Evolutionary conservation across 1,140 invertebrate genomes (phyloP), one percentile per base, ranked within the genome.

Genomic region (Tenebrio molitor): DNA sequence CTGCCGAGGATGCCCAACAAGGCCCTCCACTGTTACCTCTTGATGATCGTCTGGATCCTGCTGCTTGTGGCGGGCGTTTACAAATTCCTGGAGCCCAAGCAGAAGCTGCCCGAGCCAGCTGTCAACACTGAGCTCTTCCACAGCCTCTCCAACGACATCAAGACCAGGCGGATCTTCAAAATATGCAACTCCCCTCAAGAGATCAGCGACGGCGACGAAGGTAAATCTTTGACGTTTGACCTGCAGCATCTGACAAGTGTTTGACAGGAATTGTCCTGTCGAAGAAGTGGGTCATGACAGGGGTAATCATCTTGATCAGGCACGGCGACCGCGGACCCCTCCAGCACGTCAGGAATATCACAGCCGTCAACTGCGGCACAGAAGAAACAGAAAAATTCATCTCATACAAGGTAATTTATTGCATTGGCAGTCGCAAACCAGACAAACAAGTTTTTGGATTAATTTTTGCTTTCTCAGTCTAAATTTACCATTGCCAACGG

Each of bases 321-420:
- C 95, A 97, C 83, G 96, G 96, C 1, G 95, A 97, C 82, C 85
- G 95, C 41, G 93, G 94, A 2, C 92, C 95, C 1, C 85, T 97
- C 44, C 89, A 91, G 5, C 91, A 94, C 81, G 86, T 96, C 2
- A 86, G 89, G 72, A 91, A 93, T 74, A 89, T 93, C 39, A 89
- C 91, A 16, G 87, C 85, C 44, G 86, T 97, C 1, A 91, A 94
- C 74, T 97, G 96, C 83, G 89, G 90, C 10, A 84, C 85, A 3
- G 80, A 73, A 12, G 72, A 79, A 66, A 80, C 74, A 5, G 70
- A 78, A 15, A 41, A 77, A 25, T 76, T 83, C 39, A 77, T 62
- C 21, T 67, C 76, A 10, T 83, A 83, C 73, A 81, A 81, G 74
- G 81, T 82, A 74, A 65, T 66, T 66, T 42, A 41, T 42, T n/a